Evolutionary conservation across 2,797 vertebrate genomes (phyloP), one percentile per base, ranked within the genome.

Genomic region (Otus scops): DNA sequence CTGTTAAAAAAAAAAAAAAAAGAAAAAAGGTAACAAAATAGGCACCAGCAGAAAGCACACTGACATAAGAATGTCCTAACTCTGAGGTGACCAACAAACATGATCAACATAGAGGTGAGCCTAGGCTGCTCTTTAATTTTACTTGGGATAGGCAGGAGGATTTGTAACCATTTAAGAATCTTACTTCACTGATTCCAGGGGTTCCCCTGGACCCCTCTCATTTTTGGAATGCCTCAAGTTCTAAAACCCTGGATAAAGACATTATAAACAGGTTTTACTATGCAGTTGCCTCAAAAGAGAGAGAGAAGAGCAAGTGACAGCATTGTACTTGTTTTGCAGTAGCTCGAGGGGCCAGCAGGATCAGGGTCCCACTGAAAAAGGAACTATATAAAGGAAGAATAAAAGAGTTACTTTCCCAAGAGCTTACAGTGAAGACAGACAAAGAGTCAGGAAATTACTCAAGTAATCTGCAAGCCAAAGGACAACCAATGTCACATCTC

Each of bases 1-100:
- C 7, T 18, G 4, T 28, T 41, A 11, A 10, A 5, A n/a, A 26
- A 34, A 12, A 30, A 39, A 34, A 47, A 26, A 69, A 5, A 11
- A 2, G 24, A 30, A 4, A 34, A n/a, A 14, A 7, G 1, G 4
- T 36, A 73, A 50, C 3, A 47, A 75, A 43, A 68, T 1, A 0
- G 78, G 34, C 23, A 64, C 11, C 50, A 79, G 24, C 39, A 80
- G 48, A 91, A 89, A 64, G 7, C 53, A 85, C 14, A 28, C 11
- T 20, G 51, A 30, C 5, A 34, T 36, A 65, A 54, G 20, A 51
- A 45, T 5, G 5, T 38, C 19, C 41, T n/a, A 38, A 79, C 0
- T 1, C 13, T 3, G 1, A 63, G 32, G 26, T 12, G 4, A 17
- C 48, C 74, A 86, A 48, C 8, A 36, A 28, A 10, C 23, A 50